Base-by-base conservation (phyloP, 53 echinoderm and acorn worm species). In the Actinopyga echinites region DNA sequence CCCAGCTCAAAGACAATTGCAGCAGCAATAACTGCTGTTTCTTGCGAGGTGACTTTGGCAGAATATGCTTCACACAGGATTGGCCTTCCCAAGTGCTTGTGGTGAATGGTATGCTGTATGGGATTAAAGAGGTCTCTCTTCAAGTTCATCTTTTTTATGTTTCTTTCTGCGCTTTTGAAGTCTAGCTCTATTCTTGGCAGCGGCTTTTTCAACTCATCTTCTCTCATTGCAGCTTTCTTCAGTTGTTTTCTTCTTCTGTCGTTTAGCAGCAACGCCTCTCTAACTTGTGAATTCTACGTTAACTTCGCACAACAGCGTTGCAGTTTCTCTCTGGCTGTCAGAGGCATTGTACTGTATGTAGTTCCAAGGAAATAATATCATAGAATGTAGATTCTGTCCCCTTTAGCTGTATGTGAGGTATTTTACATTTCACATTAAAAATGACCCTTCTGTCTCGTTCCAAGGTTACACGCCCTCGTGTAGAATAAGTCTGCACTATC, bases 311-410 rank as follows among this genome's bases (percentile, higher is more conserved):
- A 9, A 5, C 4, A 33, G 12, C 36, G 69, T 34, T 69, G 19
- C 69, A 69, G 30, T 34, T 69, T 69, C 36, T 69, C 69, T 69
- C 42, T 69, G n/a, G 69, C 69, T 31, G 69, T 69, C 22, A 69
- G 69, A 69, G 69, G 69, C 69, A 69, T 69, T n/a, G n/a, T n/a
- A n/a, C n/a, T n/a, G n/a, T n/a, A n/a, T n/a, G n/a, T n/a, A n/a
- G n/a, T n/a, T n/a, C n/a, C n/a, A n/a, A n/a, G n/a, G n/a, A n/a
- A n/a, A n/a, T n/a, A n/a, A n/a, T n/a, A n/a, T n/a, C n/a, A n/a
- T n/a, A n/a, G n/a, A n/a, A n/a, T n/a, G n/a, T n/a, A n/a, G n/a
- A n/a, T n/a, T n/a, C n/a, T n/a, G n/a, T n/a, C n/a, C n/a, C n/a
- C n/a, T n/a, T n/a, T n/a, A n/a, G n/a, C n/a, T n/a, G n/a, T n/a